These are phyloP conservation scores for Ametastegia equiseti DNA, from an alignment of 2,888 invertebrate genomes.

Conservation along the genomic window DNA sequence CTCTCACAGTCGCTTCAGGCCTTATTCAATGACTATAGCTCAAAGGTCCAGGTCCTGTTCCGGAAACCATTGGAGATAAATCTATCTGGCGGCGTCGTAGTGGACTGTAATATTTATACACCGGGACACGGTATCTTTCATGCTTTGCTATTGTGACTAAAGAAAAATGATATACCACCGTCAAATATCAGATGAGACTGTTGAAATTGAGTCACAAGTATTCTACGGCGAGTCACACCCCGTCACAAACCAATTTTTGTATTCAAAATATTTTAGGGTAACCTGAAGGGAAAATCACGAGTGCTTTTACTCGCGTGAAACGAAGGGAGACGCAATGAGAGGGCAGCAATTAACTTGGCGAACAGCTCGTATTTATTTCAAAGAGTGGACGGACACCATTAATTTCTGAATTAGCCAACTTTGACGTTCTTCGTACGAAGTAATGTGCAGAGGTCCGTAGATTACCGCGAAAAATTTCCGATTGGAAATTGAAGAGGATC, in stretches of 20 bases:
- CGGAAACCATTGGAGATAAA: constrained; percentile 12
- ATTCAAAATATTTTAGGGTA: neutral
- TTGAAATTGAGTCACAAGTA: neutral
- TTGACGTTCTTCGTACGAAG: no score
- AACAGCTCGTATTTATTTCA: neutral
- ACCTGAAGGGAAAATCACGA: neutral
- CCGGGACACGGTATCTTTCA: neutral
- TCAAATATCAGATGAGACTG: neutral
- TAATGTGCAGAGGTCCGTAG: neutral
- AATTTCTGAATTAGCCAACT: neutral
- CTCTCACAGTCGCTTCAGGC: neutral
- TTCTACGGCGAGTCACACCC: neutral
- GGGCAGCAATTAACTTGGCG: neutral
- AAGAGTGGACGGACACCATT: neutral
- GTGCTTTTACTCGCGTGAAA: neutral
- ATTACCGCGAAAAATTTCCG: neutral
- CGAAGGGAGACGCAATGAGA: neutral
- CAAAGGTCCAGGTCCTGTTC: constrained; percentile 15
- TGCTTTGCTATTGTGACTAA: neutral
- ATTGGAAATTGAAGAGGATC: neutral
- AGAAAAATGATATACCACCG: neutral
- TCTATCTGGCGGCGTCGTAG: neutral
- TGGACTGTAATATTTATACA: neutral
- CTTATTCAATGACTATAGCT: neutral
- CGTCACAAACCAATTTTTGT: neutral